These are phyloP conservation scores for Procavia capensis DNA, from an alignment of 2,113 vertebrate genomes.

Conservation along the genomic window DNA sequence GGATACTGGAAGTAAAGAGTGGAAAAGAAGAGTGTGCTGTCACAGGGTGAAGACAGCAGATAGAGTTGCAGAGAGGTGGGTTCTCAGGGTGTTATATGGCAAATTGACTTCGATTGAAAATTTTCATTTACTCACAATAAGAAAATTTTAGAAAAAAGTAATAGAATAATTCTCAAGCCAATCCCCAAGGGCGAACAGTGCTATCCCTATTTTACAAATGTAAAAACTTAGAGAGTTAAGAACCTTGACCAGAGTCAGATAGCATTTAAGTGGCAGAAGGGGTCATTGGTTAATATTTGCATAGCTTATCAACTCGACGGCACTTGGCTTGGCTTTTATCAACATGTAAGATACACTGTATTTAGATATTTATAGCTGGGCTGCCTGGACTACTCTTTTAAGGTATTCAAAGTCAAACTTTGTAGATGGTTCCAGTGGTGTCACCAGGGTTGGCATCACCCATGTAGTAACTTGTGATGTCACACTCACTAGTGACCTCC, in stretches of 20 bases:
- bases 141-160: too few species aligned
- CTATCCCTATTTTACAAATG: background rate
- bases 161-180: background rate
- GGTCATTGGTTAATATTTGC: background rate
- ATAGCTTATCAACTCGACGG: background rate
- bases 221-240: background rate
- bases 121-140: too few species aligned
- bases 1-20: too few species aligned
- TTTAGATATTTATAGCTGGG: background rate
- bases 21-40: too few species aligned
- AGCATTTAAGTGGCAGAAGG: background rate
- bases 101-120: too few species aligned
- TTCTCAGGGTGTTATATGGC: too few species aligned
- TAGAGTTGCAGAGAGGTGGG: too few species aligned
- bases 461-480: too few species aligned
- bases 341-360: background rate
- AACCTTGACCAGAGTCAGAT: background rate
- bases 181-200: background rate
- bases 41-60: too few species aligned
- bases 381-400: background rate
- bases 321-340: too few species aligned
- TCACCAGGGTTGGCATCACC: too few species aligned
- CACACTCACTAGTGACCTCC: too few species aligned
- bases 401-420: background rate
- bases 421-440: background rate